A percentile compares a stretch with the other conserved stretches of the same genome.
Evolutionary conservation across 1,140 invertebrate genomes (phyloP).

Genomic region (Chelonus insularis): DNA sequence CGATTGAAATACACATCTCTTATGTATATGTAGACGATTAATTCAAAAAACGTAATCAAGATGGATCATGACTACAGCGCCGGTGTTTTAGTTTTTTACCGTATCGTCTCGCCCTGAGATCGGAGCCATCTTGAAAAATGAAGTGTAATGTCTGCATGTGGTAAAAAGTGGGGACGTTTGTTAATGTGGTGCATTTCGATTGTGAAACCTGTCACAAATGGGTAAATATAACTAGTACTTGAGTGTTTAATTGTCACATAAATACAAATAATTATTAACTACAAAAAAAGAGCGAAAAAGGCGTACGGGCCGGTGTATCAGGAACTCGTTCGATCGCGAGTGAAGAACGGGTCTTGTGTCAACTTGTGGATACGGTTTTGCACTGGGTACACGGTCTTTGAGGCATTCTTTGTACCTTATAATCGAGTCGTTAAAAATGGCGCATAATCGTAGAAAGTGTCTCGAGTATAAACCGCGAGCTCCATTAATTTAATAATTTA

Average conservation of each 20-base stretch:
- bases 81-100: conserved; percentile 19
- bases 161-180: conserved; percentile 49
- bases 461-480: neutral
- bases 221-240: conserved; percentile 47
- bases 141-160: conserved; percentile 52
- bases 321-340: conserved; percentile 30
- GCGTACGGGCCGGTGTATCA: conserved; percentile 12
- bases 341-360: conserved; percentile 30
- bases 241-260: conserved; percentile 1
- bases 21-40: too few relatives aligned
- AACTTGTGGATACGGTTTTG: conserved; percentile 25
- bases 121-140: conserved; percentile 54
- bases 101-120: conserved; percentile 30
- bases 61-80: conserved; percentile 18
- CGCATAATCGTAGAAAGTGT: neutral
- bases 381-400: conserved; percentile 9
- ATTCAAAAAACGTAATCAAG: too few relatives aligned
- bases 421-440: neutral
- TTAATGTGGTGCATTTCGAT: conserved; percentile 51
- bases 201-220: conserved; percentile 54
- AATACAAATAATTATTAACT: neutral
- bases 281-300: neutral
- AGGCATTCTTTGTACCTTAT: conserved; percentile 5
- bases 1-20: too few relatives aligned
- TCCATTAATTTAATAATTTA: neutral